Evolutionary conservation across 2,797 vertebrate species (phyloP).

Genomic region (Ibycter americanus): DNA sequence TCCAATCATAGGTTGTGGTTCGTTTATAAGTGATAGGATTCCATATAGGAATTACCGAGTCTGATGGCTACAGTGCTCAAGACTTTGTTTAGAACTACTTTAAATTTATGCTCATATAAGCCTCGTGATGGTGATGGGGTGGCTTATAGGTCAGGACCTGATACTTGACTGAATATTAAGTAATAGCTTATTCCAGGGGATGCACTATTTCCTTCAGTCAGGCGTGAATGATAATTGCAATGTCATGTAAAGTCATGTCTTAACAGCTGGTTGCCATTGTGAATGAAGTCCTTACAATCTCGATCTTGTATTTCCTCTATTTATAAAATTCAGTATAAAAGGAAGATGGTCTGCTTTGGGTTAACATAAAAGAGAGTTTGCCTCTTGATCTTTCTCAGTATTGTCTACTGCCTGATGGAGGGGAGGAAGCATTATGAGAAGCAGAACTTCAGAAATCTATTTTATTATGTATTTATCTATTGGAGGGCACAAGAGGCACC

Average conservation of each 20-base stretch:
- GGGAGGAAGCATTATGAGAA: neutral
- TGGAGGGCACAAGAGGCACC: neutral
- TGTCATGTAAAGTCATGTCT: neutral
- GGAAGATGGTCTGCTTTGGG: neutral
- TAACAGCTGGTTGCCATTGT: neutral
- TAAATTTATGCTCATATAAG: neutral
- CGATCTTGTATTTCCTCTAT: neutral
- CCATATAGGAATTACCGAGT: neutral
- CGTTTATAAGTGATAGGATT: neutral
- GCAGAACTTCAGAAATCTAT: neutral
- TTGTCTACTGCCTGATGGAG: neutral
- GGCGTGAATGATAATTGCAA: neutral
- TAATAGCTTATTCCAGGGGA: neutral
- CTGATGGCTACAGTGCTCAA: neutral
- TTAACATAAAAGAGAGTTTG: neutral
- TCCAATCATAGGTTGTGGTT: neutral
- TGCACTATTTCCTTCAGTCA: neutral
- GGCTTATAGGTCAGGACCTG: neutral
- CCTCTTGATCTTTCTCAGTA: neutral
- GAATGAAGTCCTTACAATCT: neutral
- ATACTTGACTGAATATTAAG: neutral
- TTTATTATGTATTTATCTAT: neutral
- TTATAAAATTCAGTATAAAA: neutral
- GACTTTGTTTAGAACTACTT: neutral
- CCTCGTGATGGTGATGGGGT: neutral